These are phyloP conservation scores for Vipera ursinii DNA, from an alignment of 2,797 vertebrate genomes.

Conservation along the genomic window DNA sequence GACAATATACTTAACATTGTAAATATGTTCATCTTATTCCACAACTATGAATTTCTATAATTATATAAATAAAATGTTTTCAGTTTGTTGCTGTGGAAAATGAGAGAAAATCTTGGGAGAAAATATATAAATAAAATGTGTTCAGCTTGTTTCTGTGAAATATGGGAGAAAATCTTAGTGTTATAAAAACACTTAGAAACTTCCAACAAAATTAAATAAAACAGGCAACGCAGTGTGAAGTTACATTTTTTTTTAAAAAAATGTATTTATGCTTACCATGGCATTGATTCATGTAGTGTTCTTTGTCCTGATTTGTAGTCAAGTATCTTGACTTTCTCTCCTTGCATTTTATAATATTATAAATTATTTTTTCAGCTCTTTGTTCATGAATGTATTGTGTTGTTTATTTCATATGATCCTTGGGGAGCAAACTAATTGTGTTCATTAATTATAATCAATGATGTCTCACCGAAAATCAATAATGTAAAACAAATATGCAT, in stretches of 20 bases:
- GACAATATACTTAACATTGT: neutral
- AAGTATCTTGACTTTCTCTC: neutral
- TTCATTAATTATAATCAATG: neutral
- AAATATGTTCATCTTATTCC: neutral
- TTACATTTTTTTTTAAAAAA: neutral
- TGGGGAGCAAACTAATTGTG: neutral
- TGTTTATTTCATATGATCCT: conserved; percentile 5
- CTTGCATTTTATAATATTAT: neutral
- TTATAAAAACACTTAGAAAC: neutral
- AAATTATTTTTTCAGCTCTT: neutral
- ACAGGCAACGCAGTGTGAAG: neutral
- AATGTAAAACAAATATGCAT: conserved; percentile 3
- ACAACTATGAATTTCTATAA: neutral
- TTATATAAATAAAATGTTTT: neutral
- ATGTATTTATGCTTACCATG: neutral
- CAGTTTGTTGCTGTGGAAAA: neutral
- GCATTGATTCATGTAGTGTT: neutral
- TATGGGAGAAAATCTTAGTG: neutral
- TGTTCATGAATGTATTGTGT: neutral
- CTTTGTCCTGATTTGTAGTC: neutral
- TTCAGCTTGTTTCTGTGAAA: neutral
- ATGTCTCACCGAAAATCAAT: neutral
- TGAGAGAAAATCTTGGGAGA: neutral
- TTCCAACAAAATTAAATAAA: neutral
- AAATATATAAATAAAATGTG: neutral